phyloP scores from a whole-genome alignment of 2,888 invertebrate genomes.

The Pandemis heparana region DNA sequence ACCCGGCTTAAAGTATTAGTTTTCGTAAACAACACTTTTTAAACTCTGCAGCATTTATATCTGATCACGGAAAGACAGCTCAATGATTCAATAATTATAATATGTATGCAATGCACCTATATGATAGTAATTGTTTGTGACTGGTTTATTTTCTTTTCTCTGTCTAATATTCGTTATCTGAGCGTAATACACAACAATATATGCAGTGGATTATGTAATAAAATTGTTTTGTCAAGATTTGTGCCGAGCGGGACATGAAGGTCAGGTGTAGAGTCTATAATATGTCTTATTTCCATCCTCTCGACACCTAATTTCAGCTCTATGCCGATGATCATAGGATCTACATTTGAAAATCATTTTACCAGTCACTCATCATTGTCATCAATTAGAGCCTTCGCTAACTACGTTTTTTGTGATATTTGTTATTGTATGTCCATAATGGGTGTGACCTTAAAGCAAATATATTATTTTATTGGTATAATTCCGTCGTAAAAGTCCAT shows the following conservation, averaged over 20 bases:
- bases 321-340: not conserved
- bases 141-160: not conserved
- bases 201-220: not conserved
- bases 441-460: not conserved
- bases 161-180: not conserved
- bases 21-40: too few species aligned
- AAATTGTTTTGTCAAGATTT: conserved; percentile 3
- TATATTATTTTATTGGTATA: not conserved
- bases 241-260: not conserved
- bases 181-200: not conserved
- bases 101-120: too few species aligned
- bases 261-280: not conserved
- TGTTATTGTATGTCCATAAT: not conserved
- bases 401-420: not conserved
- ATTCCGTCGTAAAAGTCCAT: not conserved
- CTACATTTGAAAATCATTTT: not conserved
- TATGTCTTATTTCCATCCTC: not conserved
- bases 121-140: not conserved
- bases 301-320: not conserved
- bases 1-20: too few species aligned
- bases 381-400: not conserved
- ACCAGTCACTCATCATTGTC: not conserved
- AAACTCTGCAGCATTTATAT: too few species aligned
- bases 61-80: too few species aligned
- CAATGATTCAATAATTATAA: too few species aligned